A percentile compares a stretch with the other conserved stretches of the same genome.
Conservation (phyloP, 2,888 invertebrate genomes). For the Rhaphigaster nebulosa region DNA sequence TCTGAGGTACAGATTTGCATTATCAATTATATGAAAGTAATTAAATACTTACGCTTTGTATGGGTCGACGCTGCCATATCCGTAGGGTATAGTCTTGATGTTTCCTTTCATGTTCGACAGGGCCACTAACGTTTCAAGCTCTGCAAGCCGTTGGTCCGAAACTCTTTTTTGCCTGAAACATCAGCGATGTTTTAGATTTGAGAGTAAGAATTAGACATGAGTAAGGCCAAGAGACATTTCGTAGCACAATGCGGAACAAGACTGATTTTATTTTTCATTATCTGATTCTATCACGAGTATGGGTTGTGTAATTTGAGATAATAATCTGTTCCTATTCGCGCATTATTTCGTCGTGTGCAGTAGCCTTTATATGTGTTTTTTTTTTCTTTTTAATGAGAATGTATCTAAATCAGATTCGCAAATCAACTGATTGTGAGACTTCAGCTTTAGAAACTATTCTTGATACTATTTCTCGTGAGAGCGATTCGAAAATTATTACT, state of each 20-base stretch:
- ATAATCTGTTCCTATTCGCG: not conserved
- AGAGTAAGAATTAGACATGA: not conserved
- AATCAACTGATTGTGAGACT: not conserved
- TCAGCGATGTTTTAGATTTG: not conserved
- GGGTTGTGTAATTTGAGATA: not conserved
- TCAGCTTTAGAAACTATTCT: not conserved
- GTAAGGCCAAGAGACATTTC: not conserved
- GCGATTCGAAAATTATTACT: not conserved
- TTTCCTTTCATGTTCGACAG: constrained; percentile 71
- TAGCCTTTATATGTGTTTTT: not conserved
- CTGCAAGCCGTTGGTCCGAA: constrained; percentile 75
- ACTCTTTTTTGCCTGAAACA: constrained; percentile 72
- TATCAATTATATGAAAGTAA: not conserved
- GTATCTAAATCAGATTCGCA: not conserved
- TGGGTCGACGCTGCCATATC: constrained; percentile 72
- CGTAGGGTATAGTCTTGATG: constrained; percentile 71
- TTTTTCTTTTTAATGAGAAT: not conserved
- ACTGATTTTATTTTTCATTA: not conserved
- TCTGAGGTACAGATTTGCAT: too few relatives aligned
- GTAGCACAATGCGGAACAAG: not conserved
- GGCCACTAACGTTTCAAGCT: constrained; percentile 73
- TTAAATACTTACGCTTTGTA: constrained; percentile 71
- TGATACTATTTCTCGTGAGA: not conserved
- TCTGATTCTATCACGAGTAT: not conserved
- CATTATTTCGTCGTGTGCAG: not conserved